Percentiles rank a stretch among this genome's conserved stretches.
Conservation (phyloP, 2,113 vertebrate species). For the Emydocephalus ijimae region DNA sequence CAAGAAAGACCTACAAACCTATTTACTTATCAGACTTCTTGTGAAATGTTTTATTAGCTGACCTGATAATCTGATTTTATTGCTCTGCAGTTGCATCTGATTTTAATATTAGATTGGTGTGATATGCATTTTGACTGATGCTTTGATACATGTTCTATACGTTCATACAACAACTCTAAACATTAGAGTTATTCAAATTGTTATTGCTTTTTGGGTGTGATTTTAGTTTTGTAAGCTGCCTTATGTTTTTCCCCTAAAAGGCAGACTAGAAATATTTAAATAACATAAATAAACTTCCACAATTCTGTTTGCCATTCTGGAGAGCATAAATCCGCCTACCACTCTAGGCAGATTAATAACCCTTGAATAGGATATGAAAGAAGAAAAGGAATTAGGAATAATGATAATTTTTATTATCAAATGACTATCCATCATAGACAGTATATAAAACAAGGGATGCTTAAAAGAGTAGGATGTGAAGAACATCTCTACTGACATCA, state of each 20-base stretch:
- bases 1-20: background rate
- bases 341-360: background rate
- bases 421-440: background rate
- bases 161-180: background rate
- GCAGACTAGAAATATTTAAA: background rate
- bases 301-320: background rate
- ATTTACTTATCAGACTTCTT: background rate
- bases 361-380: background rate
- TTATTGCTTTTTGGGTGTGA: background rate
- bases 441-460: background rate
- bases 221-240: background rate
- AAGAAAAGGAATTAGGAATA: conserved; percentile 49
- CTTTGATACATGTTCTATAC: background rate
- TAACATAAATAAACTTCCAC: background rate
- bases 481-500: background rate
- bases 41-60: background rate
- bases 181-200: background rate
- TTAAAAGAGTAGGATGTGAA: background rate
- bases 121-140: background rate
- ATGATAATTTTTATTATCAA: conserved; percentile 39
- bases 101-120: background rate
- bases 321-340: background rate
- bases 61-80: background rate
- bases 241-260: background rate
- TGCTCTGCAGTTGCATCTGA: background rate